Percentiles rank a stretch among this genome's conserved stretches.
Conservation (phyloP, 2,113 vertebrate species). For the Ginglymostoma cirratum region DNA sequence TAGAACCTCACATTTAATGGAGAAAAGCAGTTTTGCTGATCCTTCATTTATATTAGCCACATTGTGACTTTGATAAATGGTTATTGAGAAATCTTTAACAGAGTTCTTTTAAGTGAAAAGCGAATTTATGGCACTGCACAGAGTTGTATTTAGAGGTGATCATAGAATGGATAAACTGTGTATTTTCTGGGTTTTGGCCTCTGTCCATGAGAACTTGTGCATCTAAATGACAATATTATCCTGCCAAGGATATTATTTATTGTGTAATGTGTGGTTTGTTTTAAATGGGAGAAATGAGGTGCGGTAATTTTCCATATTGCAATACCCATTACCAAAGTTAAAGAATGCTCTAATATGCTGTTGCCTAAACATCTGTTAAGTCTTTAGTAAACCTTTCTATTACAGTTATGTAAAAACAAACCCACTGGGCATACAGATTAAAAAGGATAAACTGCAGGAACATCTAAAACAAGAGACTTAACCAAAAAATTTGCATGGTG, state of each 20-base stretch:
- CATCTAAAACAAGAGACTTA: background rate
- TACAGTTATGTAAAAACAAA: background rate
- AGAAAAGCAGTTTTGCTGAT: slow-evolving; percentile 9
- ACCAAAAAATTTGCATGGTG: background rate
- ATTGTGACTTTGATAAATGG: slow-evolving; percentile 31
- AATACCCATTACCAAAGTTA: slow-evolving; percentile 24
- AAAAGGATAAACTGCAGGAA: slow-evolving; percentile 15
- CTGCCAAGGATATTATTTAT: slow-evolving; percentile 11
- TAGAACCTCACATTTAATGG: background rate
- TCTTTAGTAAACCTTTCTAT: slow-evolving; percentile 15
- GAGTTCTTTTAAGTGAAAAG: slow-evolving; percentile 12
- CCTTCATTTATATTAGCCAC: slow-evolving; percentile 13
- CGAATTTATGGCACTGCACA: background rate
- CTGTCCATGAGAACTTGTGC: slow-evolving; percentile 1
- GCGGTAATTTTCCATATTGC: slow-evolving; percentile 24
- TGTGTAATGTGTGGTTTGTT: slow-evolving; percentile 21
- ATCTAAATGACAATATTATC: slow-evolving; percentile 27
- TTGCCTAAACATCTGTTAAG: background rate
- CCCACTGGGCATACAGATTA: slow-evolving; percentile 15
- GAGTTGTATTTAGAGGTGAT: slow-evolving; percentile 30
- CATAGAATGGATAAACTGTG: slow-evolving; percentile 8
- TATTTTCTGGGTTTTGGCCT: slow-evolving; percentile 23
- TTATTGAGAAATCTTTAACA: slow-evolving; percentile 16
- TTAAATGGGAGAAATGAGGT: background rate
- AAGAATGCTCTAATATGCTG: background rate